Evolutionary conservation across 2,797 vertebrate species (phyloP).

Genomic region (Mycteria americana): DNA sequence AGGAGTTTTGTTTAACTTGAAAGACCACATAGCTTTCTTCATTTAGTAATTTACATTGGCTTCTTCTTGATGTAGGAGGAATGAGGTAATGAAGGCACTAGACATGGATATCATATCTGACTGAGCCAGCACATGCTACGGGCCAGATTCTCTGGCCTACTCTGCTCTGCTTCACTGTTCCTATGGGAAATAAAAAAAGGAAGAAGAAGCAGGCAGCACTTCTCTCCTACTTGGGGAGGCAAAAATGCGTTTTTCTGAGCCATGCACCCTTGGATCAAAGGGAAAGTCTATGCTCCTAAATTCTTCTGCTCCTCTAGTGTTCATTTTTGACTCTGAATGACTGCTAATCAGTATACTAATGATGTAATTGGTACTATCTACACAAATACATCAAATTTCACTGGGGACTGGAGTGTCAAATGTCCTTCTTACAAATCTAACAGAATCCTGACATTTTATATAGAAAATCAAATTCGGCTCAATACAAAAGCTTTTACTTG

Average conservation of each 20-base stretch:
- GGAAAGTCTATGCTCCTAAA: neutral
- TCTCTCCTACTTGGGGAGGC: neutral
- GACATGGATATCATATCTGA: neutral
- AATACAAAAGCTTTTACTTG: neutral
- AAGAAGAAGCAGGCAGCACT: neutral
- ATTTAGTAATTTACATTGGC: slow-evolving; percentile 47
- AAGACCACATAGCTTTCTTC: slow-evolving; percentile 50
- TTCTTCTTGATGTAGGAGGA: slow-evolving; percentile 44
- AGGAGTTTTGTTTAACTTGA: slow-evolving; percentile 27
- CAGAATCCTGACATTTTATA: neutral
- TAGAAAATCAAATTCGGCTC: neutral
- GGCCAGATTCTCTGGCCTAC: neutral
- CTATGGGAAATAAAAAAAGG: neutral
- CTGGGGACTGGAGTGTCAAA: neutral
- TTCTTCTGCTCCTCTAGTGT: neutral
- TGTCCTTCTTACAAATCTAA: neutral
- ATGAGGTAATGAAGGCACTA: slow-evolving; percentile 53
- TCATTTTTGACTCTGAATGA: neutral
- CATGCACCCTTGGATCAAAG: neutral
- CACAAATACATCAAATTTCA: neutral
- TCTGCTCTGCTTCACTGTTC: neutral
- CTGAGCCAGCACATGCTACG: neutral
- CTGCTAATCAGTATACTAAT: neutral
- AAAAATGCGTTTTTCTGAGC: neutral
- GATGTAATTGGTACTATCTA: neutral